Percentiles rank a stretch among this genome's conserved stretches.
Conservation (phyloP, 2,888 invertebrate species). For the Chalcosyrphus nemorum region DNA sequence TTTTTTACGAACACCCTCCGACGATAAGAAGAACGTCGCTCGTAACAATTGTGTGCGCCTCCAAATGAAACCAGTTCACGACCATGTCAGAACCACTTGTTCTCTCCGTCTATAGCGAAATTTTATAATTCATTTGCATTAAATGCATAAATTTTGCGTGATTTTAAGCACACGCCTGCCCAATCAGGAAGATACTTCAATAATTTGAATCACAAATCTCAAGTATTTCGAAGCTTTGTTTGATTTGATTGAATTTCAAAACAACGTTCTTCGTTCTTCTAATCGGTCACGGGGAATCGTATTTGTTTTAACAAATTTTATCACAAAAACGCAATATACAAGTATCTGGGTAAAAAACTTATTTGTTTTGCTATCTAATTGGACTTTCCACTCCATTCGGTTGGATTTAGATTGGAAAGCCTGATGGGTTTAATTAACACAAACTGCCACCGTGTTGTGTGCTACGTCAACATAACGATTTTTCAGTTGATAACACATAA, state of each 20-base stretch:
- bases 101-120: neutral
- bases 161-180: neutral
- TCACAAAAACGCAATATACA: neutral
- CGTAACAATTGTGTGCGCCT: neutral
- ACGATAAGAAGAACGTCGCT: neutral
- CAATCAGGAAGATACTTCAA: neutral
- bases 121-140: neutral
- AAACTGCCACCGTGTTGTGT: neutral
- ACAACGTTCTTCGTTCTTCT: neutral
- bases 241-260: neutral
- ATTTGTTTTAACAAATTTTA: neutral
- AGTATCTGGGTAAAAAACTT: neutral
- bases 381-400: neutral
- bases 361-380: neutral
- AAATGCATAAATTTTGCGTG: neutral
- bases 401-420: neutral
- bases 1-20: neutral
- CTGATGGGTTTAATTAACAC: constrained; percentile 3
- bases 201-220: constrained; percentile 13
- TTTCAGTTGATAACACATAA: neutral
- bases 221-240: neutral
- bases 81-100: constrained; percentile 5
- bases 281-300: neutral
- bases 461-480: neutral
- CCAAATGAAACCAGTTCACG: neutral